A percentile compares a stretch with the other conserved stretches of the same genome.
Conservation (phyloP, 2,888 invertebrate species). For the Sicus ferrugineus region DNA sequence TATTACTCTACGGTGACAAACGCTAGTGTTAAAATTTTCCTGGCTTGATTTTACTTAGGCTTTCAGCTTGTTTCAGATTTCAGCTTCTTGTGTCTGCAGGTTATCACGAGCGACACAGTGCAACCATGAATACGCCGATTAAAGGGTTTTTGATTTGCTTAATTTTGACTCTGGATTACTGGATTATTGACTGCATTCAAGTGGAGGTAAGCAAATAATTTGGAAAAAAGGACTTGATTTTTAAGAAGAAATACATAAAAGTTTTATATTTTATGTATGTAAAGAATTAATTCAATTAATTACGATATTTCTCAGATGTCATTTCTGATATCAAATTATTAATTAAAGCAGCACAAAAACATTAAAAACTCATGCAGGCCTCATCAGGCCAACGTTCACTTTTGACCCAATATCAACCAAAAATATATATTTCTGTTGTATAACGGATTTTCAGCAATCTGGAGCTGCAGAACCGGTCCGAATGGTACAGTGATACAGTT, state of each 20-base stretch:
- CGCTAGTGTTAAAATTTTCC: neutral
- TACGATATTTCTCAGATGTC: neutral
- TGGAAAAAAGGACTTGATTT: neutral
- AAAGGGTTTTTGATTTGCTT: conserved; percentile 27
- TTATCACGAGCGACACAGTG: neutral
- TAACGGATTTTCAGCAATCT: conserved; percentile 19
- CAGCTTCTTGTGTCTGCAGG: neutral
- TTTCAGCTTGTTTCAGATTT: neutral
- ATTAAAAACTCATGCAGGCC: neutral
- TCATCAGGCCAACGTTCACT: conserved; percentile 55
- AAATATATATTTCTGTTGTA: neutral
- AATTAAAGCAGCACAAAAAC: neutral
- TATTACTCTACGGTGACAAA: conserved; percentile 46
- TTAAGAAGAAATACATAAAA: neutral
- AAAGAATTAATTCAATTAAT: no score
- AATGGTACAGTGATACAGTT: conserved; percentile 3
- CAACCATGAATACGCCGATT: conserved; percentile 33
- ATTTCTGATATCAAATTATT: neutral
- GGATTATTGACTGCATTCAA: conserved; percentile 46
- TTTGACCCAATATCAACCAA: conserved; percentile 60
- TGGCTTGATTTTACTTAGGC: neutral
- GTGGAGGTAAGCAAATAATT: conserved; percentile 53
- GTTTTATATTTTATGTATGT: neutral
- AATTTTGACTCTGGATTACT: conserved; percentile 32
- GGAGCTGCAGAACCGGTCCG: conserved; percentile 34